Evolutionary conservation across 2,888 invertebrate species (phyloP).

Genomic region (Agrotis exclamationis): DNA sequence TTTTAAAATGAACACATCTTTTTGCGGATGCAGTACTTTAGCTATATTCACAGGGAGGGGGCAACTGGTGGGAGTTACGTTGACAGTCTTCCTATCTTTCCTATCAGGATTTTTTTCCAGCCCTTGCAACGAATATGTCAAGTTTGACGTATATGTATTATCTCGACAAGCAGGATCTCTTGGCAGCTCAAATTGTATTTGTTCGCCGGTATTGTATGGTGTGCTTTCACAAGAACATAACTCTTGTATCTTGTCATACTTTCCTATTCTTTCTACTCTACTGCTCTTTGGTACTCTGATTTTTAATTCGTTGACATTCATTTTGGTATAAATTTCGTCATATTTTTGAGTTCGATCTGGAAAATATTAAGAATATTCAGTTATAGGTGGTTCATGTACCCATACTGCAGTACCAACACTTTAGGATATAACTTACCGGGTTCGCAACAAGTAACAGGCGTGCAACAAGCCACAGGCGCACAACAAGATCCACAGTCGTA

Average conservation of each 20-base stretch:
- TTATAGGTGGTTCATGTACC: constrained; percentile 1
- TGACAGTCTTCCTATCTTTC: constrained; percentile 79
- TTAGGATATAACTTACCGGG: constrained; percentile 64
- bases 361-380: constrained; percentile 46
- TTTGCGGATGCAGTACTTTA: constrained; percentile 80
- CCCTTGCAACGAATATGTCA: constrained; percentile 82
- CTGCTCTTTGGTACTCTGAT: constrained; percentile 87
- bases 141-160: constrained; percentile 79
- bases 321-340: constrained; percentile 87
- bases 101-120: constrained; percentile 73
- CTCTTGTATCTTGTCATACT: constrained; percentile 85
- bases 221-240: constrained; percentile 83
- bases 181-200: constrained; percentile 86
- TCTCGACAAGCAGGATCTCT: constrained; percentile 74
- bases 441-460: constrained; percentile 48
- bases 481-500: constrained; percentile 51
- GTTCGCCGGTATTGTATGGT: constrained; percentile 84
- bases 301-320: constrained; percentile 86
- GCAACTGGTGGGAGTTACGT: constrained; percentile 85
- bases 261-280: constrained; percentile 81
- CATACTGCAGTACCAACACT: neutral
- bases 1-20: constrained; percentile 88
- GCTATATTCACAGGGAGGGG: constrained; percentile 84
- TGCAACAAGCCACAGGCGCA: constrained; percentile 43
- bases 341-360: constrained; percentile 78